Conservation (phyloP, 2,797 vertebrate genomes). For the Erethizon dorsatum region DNA sequence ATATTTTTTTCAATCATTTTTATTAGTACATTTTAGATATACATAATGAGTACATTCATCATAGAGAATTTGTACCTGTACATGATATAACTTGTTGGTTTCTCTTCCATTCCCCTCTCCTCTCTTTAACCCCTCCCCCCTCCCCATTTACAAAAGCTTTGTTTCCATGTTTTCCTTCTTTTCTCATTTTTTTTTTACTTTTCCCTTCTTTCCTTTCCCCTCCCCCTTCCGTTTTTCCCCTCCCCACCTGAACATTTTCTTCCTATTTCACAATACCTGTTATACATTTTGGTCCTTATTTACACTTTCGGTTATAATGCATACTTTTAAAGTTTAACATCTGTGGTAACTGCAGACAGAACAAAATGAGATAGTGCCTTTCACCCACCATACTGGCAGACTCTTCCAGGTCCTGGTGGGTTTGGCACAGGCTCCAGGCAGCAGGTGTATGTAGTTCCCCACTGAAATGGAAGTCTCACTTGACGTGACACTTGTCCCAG, state of each 20-base stretch:
- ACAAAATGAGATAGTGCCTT: accelerated
- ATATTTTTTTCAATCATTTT: too few species aligned
- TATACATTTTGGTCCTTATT: not conserved
- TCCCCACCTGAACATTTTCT: not conserved
- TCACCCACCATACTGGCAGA: accelerated
- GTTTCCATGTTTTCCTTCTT: not conserved
- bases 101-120: too few species aligned
- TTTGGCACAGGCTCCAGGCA: not conserved
- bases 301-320: not conserved
- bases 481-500: not conserved
- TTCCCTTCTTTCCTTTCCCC: too few species aligned
- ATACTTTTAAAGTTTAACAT: not conserved
- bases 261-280: not conserved
- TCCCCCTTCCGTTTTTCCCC: not conserved
- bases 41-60: not conserved
- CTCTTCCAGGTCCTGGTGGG: too few species aligned
- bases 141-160: not conserved
- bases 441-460: not conserved
- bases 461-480: not conserved
- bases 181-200: too few species aligned
- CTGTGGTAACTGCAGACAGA: not conserved
- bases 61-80: not conserved
- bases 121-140: too few species aligned
- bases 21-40: not conserved
- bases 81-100: not conserved